Base-by-base conservation (phyloP, 2,888 invertebrate species). In the Eilema griseolum region DNA sequence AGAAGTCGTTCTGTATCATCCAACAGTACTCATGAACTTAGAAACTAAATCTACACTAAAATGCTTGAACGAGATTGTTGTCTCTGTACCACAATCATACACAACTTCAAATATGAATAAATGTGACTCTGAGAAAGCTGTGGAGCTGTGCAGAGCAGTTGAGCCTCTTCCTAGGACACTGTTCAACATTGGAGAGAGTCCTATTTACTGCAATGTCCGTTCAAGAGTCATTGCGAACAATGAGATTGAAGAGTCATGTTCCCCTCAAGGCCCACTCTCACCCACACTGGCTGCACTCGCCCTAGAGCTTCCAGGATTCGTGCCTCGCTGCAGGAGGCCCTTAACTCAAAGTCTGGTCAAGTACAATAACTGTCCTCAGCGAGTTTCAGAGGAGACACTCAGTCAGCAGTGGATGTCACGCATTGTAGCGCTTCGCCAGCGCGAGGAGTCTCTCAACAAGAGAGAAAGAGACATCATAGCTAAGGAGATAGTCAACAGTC, bases 401-500 rank as follows among this genome's bases (percentile, higher is more conserved):
- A 95, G 95, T 76, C 91, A 95, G 61, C 96, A 96, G 75, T 96
- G 96, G 96, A 90, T 96, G 90, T 91, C 95, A 65, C 93, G 96
- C n/a, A 88, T 96, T 16, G 89, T 95, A 69, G 90, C 93, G 61
- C 82, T 96, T 46, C 92, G 95, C 64, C 93, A 95, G 76, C 93
- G 95, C 66, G 96, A 96, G 79, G 91, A 95, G 46, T 90, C 93
- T 7, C 89, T 96, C 10, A 95, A 95, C 73, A 92, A 94, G 72
- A 94, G 95, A 69, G 96, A 96, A 81, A 90, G 91, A 74, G 89
- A 94, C 33, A 83, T 95, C 24, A 89, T 94, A 67, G 88, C 93
- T 14, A 95, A 95, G 76, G 95, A 95, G 83, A 93, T 95, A 66
- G 83, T 93, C 20, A 90, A 88, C 79, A 95, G 95, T 78, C 94